Evolutionary conservation across 37 sponge, comb jelly and placozoan species (phyloP).

Genomic region (Halisarca cf. caerulea): DNA sequence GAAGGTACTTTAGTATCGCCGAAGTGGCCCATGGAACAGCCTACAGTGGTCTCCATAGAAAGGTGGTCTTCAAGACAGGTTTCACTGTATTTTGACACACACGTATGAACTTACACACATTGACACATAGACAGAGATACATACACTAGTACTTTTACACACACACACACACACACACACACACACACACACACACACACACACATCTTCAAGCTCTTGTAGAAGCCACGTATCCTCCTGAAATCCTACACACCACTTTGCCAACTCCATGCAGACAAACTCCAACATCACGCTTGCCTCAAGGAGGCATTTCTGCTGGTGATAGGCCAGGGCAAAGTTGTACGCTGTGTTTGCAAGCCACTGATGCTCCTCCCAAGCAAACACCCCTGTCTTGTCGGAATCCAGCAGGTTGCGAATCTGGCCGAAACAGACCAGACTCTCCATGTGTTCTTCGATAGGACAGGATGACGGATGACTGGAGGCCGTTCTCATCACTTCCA

Average conservation of each 20-base stretch:
- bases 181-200: not conserved
- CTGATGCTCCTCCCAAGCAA: not conserved
- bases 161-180: not conserved
- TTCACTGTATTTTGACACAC: too few relatives aligned
- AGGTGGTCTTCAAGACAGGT: too few relatives aligned
- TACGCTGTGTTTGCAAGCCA: not conserved
- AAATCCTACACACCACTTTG: not conserved
- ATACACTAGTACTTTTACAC: not conserved
- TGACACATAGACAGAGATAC: too few relatives aligned
- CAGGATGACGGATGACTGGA: not conserved
- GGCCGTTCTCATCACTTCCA: not conserved
- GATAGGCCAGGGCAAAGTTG: not conserved
- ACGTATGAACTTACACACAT: too few relatives aligned
- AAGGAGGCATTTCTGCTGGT: not conserved
- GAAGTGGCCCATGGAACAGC: too few relatives aligned
- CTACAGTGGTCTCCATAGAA: too few relatives aligned
- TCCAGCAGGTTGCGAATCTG: not conserved
- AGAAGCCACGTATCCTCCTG: not conserved
- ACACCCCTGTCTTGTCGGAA: too few relatives aligned
- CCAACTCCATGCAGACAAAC: not conserved
- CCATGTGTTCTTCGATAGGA: not conserved
- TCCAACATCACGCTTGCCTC: slow-evolving; percentile 11
- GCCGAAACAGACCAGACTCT: not conserved
- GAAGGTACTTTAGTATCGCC: too few relatives aligned
- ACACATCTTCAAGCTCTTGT: not conserved